phyloP scores from a whole-genome alignment of 2,113 vertebrate species.

The Aegypius monachus region DNA sequence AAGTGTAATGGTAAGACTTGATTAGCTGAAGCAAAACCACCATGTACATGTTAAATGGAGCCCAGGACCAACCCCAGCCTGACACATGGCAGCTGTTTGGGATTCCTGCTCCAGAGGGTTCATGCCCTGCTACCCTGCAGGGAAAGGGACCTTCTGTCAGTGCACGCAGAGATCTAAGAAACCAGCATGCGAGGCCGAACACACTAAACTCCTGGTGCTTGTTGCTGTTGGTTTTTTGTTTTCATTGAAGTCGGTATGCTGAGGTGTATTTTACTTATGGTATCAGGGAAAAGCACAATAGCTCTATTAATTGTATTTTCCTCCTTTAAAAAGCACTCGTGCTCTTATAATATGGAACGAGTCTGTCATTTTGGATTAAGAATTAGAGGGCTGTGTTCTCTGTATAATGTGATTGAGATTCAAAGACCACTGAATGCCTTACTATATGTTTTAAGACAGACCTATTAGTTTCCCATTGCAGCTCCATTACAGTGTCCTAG shows the following conservation, averaged over 20 bases:
- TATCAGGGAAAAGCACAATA: not conserved
- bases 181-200: not conserved
- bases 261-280: not conserved
- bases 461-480: not conserved
- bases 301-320: not conserved
- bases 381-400: not conserved
- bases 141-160: not conserved
- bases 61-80: not conserved
- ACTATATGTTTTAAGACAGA: not conserved
- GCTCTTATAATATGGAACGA: not conserved
- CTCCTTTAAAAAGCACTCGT: not conserved
- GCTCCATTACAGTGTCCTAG: not conserved
- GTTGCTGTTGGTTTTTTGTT: not conserved
- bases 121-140: not conserved
- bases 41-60: not conserved
- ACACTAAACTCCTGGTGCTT: not conserved
- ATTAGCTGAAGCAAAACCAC: not conserved
- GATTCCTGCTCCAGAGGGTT: not conserved
- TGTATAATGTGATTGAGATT: not conserved
- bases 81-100: not conserved
- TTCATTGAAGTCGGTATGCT: not conserved
- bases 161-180: not conserved
- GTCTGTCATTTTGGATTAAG: not conserved
- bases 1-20: not conserved
- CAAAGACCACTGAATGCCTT: not conserved